A percentile compares a stretch with the other conserved stretches of the same genome.
Evolutionary conservation across 92 coral and sea anemone species (phyloP).

Genomic region (Hydrozoanthus gracilis): DNA sequence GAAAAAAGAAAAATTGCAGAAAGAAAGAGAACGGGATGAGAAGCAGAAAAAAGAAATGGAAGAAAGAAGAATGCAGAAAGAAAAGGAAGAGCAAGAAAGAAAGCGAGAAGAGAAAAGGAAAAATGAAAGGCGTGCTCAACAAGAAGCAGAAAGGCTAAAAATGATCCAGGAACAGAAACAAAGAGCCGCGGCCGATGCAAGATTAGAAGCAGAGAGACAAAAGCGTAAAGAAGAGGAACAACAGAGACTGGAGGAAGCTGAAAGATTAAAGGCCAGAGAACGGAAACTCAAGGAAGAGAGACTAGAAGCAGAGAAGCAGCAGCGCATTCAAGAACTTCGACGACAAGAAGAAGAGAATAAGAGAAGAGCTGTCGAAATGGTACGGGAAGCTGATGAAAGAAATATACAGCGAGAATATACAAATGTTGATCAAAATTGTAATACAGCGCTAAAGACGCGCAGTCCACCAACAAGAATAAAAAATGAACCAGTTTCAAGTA

Average conservation of each 20-base stretch:
- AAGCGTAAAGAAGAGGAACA: slow-evolving; percentile 46
- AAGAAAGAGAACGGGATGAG: slow-evolving; percentile 45
- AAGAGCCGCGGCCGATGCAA: slow-evolving; percentile 25
- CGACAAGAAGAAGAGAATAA: slow-evolving; percentile 42
- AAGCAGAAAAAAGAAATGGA: slow-evolving; percentile 45
- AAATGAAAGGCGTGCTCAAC: background rate
- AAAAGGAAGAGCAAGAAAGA: slow-evolving; percentile 44
- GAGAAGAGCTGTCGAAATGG: slow-evolving; percentile 40
- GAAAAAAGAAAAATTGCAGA: slow-evolving; percentile 35
- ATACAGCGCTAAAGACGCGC: slow-evolving; percentile 9
- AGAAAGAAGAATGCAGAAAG: slow-evolving; percentile 28
- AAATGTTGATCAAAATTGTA: slow-evolving; percentile 35
- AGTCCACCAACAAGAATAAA: slow-evolving; percentile 53
- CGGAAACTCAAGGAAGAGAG: slow-evolving; percentile 42
- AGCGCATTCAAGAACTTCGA: slow-evolving; percentile 32
- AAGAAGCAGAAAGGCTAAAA: background rate
- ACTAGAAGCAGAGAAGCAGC: slow-evolving; percentile 45
- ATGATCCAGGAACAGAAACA: slow-evolving; percentile 37
- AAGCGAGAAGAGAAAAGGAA: slow-evolving; percentile 46
- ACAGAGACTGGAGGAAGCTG: slow-evolving; percentile 41
- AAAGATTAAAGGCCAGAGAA: slow-evolving; percentile 28
- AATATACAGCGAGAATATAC: slow-evolving; percentile 43
- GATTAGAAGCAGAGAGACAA: slow-evolving; percentile 27
- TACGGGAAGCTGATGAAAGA: slow-evolving; percentile 33
- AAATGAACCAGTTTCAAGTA: slow-evolving; percentile 42